Conservation (phyloP, 2,113 vertebrate species). For the Anoura caudifer region DNA sequence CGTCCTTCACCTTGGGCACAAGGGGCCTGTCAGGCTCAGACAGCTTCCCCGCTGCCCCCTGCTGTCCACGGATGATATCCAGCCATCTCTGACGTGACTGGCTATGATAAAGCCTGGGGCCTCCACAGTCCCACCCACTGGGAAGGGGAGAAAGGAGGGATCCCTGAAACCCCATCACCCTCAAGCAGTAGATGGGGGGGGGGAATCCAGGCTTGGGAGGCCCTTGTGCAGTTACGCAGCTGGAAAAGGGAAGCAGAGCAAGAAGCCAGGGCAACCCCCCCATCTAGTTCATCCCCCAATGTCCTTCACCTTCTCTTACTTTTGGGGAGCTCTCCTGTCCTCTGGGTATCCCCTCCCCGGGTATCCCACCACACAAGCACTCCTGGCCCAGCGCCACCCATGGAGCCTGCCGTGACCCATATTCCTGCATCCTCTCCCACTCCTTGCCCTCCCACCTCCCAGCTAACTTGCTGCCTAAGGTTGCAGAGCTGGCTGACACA, state of each 20-base stretch:
- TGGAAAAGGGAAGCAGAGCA: neutral
- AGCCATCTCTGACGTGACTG: neutral
- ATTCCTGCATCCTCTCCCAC: neutral
- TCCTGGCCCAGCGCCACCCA: neutral
- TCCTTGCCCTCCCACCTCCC: neutral
- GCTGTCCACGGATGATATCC: too few species aligned
- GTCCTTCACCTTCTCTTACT: neutral
- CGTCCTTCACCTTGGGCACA: slow-evolving; percentile 88
- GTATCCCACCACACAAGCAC: too few species aligned
- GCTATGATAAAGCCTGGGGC: neutral
- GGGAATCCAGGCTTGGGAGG: neutral
- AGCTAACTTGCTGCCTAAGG: neutral
- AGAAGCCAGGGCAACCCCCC: neutral
- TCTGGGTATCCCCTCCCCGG: neutral
- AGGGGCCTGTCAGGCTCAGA: neutral
- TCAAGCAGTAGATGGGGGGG: neutral
- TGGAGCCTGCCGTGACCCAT: too few species aligned
- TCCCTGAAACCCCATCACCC: neutral
- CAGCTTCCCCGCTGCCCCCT: neutral
- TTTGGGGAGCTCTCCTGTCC: neutral
- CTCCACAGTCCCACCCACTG: neutral
- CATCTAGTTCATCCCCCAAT: neutral
- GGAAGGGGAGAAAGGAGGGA: neutral
- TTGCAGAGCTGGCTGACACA: neutral
- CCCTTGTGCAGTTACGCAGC: too few species aligned